Evolutionary conservation across 2,113 vertebrate species (phyloP).

Genomic region (Bujurquina vittata): DNA sequence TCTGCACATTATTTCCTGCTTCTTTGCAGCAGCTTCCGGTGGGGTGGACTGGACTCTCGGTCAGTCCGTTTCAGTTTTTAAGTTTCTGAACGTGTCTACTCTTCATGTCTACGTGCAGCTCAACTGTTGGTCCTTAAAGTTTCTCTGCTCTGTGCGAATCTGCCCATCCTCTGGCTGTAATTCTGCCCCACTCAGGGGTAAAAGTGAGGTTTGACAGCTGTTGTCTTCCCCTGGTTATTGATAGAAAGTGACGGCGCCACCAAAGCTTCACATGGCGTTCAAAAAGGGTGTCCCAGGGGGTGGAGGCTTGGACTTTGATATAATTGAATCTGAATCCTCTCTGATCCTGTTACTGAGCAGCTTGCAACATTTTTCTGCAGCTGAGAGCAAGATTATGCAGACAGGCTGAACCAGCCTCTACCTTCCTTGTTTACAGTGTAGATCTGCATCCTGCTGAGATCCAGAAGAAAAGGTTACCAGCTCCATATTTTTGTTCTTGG

Average conservation of each 20-base stretch:
- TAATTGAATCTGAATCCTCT: background rate
- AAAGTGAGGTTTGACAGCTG: slow-evolving; percentile 31
- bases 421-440: no score
- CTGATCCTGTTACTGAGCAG: background rate
- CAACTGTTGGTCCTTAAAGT: background rate
- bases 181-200: background rate
- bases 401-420: no score
- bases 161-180: background rate
- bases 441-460: background rate
- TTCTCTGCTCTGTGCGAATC: background rate
- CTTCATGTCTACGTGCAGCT: background rate
- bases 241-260: slow-evolving; percentile 28
- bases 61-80: background rate
- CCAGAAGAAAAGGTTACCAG: background rate
- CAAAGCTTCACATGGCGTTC: background rate
- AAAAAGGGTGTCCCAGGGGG: background rate
- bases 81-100: background rate
- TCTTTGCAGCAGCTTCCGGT: background rate
- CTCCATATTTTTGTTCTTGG: background rate
- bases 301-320: slow-evolving; percentile 3
- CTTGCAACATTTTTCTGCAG: background rate
- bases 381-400: background rate
- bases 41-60: background rate
- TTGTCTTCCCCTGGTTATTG: slow-evolving; percentile 32
- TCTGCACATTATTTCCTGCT: background rate